Percentiles rank a stretch among this genome's conserved stretches.
Conservation (phyloP, 2,888 invertebrate genomes). For the Clanis bilineata region DNA sequence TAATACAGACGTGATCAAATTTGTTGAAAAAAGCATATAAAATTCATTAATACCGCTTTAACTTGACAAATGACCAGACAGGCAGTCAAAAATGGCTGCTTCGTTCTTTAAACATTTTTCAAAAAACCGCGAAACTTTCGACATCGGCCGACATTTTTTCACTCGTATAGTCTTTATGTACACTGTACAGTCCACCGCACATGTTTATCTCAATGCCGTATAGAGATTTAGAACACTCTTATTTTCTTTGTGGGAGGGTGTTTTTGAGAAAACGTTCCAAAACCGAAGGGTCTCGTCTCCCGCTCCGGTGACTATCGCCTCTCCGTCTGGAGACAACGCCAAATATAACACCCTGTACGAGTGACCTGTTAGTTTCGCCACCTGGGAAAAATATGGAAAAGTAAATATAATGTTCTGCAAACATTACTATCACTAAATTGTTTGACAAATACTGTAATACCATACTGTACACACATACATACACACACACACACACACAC, state of each 20-base stretch:
- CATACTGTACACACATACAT: background rate
- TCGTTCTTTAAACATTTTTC: too few relatives aligned
- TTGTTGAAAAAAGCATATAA: background rate
- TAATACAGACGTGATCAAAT: background rate
- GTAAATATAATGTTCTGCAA: background rate
- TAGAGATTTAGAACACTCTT: conserved; percentile 96
- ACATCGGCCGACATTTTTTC: background rate
- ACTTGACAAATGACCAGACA: too few relatives aligned
- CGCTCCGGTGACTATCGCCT: conserved; percentile 99
- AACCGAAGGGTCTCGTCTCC: conserved; percentile 99
- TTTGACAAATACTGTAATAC: too few relatives aligned
- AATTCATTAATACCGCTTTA: too few relatives aligned
- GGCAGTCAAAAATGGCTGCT: too few relatives aligned
- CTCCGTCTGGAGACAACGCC: conserved; percentile 98
- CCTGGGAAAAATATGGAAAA: conserved; percentile 75
- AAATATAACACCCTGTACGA: conserved; percentile 97
- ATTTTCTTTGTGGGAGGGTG: conserved; percentile 95
- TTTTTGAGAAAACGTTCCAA: conserved; percentile 99
- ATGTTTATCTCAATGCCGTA: conserved; percentile 85
- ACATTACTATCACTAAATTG: too few relatives aligned
- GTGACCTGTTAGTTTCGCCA: conserved; percentile 98
- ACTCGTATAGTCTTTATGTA: background rate
- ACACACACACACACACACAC: background rate
- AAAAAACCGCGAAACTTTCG: background rate
- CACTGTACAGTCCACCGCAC: background rate